Evolutionary conservation across 2,113 vertebrate species (phyloP).

Genomic region (Muntiacus muntjak): DNA sequence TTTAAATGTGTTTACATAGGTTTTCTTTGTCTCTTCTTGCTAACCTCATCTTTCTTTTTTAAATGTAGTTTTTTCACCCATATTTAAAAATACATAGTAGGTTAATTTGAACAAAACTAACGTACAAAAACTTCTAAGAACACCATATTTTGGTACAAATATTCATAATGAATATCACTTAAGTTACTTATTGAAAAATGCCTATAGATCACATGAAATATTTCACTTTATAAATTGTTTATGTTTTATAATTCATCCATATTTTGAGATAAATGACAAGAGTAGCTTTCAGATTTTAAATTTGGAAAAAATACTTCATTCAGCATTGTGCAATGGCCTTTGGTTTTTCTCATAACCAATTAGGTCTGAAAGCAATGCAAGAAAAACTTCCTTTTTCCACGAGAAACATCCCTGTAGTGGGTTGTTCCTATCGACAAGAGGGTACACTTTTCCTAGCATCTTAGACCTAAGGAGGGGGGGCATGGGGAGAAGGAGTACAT

Average conservation of each 20-base stretch:
- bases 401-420: constrained; percentile 74
- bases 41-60: constrained; percentile 34
- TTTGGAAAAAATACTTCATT: neutral
- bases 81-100: constrained; percentile 4
- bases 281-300: constrained; percentile 2
- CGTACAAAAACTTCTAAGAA: neutral
- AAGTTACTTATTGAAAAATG: constrained; percentile 29
- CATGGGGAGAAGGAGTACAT: neutral
- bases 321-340: constrained; percentile 72
- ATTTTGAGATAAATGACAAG: constrained; percentile 42
- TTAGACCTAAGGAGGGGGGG: neutral
- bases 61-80: constrained; percentile 9
- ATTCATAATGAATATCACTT: neutral
- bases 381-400: constrained; percentile 74
- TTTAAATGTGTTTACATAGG: constrained; percentile 62
- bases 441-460: constrained; percentile 49
- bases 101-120: neutral
- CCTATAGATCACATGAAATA: neutral
- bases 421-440: constrained; percentile 76
- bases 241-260: neutral
- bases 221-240: neutral
- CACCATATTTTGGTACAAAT: neutral
- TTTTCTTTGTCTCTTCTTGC: constrained; percentile 40
- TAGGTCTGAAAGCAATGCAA: constrained; percentile 73
- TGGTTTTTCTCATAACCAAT: constrained; percentile 70